Evolutionary conservation across 2,797 vertebrate species (phyloP).

Genomic region (Enteromius mattozi): DNA sequence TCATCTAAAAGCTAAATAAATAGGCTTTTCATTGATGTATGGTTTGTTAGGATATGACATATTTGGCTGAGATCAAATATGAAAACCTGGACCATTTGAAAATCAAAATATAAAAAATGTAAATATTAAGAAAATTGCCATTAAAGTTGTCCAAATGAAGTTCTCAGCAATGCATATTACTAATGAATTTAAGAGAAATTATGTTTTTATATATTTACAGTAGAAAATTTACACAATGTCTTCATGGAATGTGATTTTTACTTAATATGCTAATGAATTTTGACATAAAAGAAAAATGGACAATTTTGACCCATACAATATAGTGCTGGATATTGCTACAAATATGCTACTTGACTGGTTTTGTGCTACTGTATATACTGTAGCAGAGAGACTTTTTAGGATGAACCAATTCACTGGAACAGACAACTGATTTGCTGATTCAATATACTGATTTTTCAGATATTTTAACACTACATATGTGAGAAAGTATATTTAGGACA

Average conservation of each 20-base stretch:
- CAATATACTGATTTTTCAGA: not conserved
- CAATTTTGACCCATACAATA: not conserved
- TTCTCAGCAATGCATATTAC: not conserved
- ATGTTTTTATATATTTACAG: not conserved
- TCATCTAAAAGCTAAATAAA: too few relatives aligned
- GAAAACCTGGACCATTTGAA: too few relatives aligned
- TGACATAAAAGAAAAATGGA: not conserved
- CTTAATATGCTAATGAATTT: not conserved
- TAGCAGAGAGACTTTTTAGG: not conserved
- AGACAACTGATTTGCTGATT: not conserved
- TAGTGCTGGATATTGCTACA: not conserved
- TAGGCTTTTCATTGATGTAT: too few relatives aligned
- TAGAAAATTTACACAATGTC: not conserved
- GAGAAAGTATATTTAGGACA: not conserved
- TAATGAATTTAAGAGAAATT: not conserved
- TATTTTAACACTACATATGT: not conserved
- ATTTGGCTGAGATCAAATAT: too few relatives aligned
- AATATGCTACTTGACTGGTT: not conserved
- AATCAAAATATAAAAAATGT: too few relatives aligned
- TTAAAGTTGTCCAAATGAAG: not conserved
- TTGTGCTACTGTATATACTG: not conserved
- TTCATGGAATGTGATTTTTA: not conserved
- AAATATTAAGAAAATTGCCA: not conserved
- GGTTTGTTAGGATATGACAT: too few relatives aligned
- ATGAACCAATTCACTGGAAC: not conserved